Conservation (phyloP, 2,113 vertebrate species). For the Lathamus discolor region DNA sequence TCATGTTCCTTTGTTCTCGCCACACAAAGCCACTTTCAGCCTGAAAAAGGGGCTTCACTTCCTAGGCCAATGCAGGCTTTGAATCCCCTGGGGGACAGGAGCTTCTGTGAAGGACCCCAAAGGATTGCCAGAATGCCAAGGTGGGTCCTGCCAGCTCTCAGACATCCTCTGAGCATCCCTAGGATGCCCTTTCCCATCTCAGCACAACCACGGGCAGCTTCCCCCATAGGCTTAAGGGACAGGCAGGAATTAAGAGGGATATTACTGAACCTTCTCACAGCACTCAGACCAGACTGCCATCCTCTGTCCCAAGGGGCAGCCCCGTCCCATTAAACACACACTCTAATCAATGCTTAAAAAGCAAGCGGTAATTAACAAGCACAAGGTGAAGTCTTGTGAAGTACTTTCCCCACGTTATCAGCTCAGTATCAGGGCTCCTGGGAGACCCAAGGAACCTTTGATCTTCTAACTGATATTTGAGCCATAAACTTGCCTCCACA, state of each 20-base stretch:
- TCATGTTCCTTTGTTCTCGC: constrained; percentile 43
- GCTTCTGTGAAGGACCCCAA: not conserved
- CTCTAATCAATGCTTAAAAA: constrained; percentile 35
- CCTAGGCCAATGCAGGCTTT: not conserved
- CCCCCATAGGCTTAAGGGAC: not conserved
- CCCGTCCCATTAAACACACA: not conserved
- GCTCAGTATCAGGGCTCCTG: not conserved
- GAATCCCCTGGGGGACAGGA: not conserved
- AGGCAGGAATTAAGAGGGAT: not conserved
- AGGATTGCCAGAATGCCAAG: not conserved
- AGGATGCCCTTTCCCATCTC: not conserved
- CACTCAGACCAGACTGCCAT: fast-evolving
- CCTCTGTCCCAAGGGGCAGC: not conserved
- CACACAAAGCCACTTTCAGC: not conserved
- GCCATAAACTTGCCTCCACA: not conserved
- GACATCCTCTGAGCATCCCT: not conserved
- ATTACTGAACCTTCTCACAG: not conserved
- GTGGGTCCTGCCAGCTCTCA: not conserved
- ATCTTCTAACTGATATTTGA: constrained; percentile 13
- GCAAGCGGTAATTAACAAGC: constrained; percentile 19
- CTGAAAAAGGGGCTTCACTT: not conserved
- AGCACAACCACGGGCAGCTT: not conserved
- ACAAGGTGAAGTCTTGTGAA: constrained; percentile 4
- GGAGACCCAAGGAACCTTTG: constrained; percentile 11
- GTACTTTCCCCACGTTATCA: not conserved